These are phyloP conservation scores for Xiphorhynchus erythropygius DNA, from an alignment of 2,797 vertebrate species.

Conservation along the genomic window DNA sequence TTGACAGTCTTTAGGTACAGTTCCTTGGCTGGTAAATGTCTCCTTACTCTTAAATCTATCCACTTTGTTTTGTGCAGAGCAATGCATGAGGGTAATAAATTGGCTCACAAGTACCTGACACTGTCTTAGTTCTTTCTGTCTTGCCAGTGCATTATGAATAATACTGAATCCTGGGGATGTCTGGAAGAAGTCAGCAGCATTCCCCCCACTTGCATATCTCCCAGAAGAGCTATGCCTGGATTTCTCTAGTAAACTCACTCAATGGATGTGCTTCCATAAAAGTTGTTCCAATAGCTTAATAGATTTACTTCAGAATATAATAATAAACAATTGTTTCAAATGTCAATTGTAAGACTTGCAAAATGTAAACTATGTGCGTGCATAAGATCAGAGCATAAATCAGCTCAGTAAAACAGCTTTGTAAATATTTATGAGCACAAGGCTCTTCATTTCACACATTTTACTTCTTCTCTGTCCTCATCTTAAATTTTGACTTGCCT, in stretches of 20 bases:
- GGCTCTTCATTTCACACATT: neutral
- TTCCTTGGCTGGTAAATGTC: conserved; percentile 1
- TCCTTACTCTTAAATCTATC: conserved; percentile 33
- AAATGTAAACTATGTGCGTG: conserved; percentile 28
- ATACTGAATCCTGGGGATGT: neutral
- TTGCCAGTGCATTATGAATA: neutral
- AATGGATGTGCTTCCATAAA: conserved; percentile 2
- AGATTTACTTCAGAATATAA: conserved; percentile 37
- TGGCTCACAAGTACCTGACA: neutral
- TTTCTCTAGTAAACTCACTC: neutral
- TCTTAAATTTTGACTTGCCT: conserved; percentile 1
- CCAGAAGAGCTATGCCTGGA: neutral
- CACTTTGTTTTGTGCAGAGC: conserved; percentile 20
- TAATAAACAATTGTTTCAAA: neutral
- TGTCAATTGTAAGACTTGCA: conserved; percentile 43
- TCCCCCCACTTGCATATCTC: neutral
- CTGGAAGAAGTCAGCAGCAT: conserved; percentile 6
- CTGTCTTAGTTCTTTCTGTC: neutral
- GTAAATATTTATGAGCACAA: conserved; percentile 51
- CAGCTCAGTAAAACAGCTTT: conserved; percentile 6
- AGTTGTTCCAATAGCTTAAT: conserved; percentile 16
- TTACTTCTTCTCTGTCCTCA: neutral
- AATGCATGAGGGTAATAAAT: neutral
- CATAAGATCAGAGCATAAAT: conserved; percentile 23
- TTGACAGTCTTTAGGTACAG: conserved; percentile 20